Percentiles rank a stretch among this genome's conserved stretches.
Evolutionary conservation across 2,797 vertebrate genomes (phyloP).

Genomic region (Eulemur rubriventer): DNA sequence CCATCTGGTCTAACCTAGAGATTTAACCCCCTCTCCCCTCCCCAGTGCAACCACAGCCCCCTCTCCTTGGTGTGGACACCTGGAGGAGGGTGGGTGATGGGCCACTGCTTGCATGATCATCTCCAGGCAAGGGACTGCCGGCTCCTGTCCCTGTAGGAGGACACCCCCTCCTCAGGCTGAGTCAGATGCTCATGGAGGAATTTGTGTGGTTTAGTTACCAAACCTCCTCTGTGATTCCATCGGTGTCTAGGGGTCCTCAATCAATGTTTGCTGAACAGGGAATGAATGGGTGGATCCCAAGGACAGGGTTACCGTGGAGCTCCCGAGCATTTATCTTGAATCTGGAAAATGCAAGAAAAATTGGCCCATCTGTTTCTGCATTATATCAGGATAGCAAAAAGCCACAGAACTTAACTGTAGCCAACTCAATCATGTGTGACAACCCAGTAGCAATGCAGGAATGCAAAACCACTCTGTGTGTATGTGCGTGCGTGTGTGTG

Average conservation of each 20-base stretch:
- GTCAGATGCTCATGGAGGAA: background rate
- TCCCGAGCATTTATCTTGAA: slow-evolving; percentile 69
- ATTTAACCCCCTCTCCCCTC: background rate
- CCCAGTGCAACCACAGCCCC: background rate
- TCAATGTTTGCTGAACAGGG: slow-evolving; percentile 60
- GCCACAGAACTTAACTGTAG: slow-evolving; percentile 72
- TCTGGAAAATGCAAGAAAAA: slow-evolving; percentile 77
- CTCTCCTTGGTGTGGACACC: background rate
- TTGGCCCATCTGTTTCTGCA: slow-evolving; percentile 70
- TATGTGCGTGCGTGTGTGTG: background rate
- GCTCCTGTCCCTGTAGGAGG: background rate
- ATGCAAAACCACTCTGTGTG: background rate
- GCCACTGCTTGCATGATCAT: background rate
- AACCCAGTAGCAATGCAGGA: background rate
- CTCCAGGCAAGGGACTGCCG: background rate
- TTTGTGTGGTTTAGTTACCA: slow-evolving; percentile 33
- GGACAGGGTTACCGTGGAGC: slow-evolving; percentile 56
- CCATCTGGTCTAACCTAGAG: background rate
- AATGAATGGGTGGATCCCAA: slow-evolving; percentile 62
- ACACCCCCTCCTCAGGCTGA: background rate
- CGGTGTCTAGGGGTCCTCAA: slow-evolving; percentile 28
- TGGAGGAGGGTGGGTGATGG: background rate
- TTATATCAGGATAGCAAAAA: slow-evolving; percentile 71
- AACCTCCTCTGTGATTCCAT: background rate
- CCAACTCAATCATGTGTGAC: slow-evolving; percentile 72